phyloP scores from a whole-genome alignment of 2,888 invertebrate genomes.

The Bimastos eiseni region DNA sequence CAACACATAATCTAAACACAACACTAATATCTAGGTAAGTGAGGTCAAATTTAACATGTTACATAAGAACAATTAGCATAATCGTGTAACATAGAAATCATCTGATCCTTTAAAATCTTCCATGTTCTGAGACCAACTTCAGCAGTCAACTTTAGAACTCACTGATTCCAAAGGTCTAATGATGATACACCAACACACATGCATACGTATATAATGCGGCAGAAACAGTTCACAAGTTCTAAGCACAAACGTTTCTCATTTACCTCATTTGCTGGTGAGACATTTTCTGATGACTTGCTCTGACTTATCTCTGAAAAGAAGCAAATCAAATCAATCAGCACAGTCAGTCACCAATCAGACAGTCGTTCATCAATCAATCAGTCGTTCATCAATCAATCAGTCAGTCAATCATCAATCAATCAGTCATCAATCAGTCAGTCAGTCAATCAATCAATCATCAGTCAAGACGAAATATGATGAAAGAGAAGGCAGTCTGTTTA shows the following conservation, averaged over 20 bases:
- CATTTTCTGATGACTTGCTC: conserved; percentile 1
- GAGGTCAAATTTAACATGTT: no score
- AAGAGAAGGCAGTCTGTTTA: background rate
- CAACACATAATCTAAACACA: no score
- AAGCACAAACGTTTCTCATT: background rate
- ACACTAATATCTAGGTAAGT: no score
- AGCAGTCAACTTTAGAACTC: background rate
- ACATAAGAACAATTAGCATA: no score
- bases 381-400: no score
- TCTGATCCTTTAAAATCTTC: background rate
- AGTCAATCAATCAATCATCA: background rate
- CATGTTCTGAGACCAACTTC: background rate
- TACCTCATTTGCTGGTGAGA: background rate
- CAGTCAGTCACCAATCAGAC: no score
- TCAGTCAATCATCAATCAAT: no score
- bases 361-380: no score
- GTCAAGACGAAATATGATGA: background rate
- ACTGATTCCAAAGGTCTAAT: no score
- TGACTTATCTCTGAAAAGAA: background rate
- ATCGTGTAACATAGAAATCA: background rate
- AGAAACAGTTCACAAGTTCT: background rate
- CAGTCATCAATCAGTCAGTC: background rate
- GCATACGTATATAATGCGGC: background rate
- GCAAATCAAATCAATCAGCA: background rate
- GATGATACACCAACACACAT: background rate